Base-by-base conservation (phyloP, 2,113 vertebrate species). In the Paradoxurus hermaphroditus region DNA sequence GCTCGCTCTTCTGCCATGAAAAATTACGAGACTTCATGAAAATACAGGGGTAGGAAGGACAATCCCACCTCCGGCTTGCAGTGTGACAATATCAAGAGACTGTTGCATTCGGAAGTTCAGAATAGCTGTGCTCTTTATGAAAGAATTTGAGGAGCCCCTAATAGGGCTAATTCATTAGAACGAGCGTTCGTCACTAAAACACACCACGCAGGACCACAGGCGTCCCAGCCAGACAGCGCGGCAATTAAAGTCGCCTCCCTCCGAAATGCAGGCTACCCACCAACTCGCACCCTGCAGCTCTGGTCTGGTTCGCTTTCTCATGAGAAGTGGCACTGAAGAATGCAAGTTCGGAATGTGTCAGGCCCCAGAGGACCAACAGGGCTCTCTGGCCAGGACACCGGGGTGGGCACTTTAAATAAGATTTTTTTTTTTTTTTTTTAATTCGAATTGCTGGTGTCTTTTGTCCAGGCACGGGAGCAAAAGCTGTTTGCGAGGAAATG, bases 131-230 rank as follows among this genome's bases (percentile, higher is more conserved):
- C 94, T 95, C 67, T 97, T 95, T 90, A 72, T 77, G 93, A 97
- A 90, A 95, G 96, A 92, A 83, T 83, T 10, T 51, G 70, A 97
- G 94, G 90, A 91, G 89, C 70, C 68, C 3, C 56, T 97, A 97
- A 93, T 97, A 94, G 90, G 85, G 84, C 95, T 81, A 70, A 95
- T 97, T 98, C 82, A 0, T 97, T 91, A 97, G 98, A 94, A 97
- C 84, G 12, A 0, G 25, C 11, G 51, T 96, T 91, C 56, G 8
- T 97, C 97, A 73, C 97, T 95, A 95, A 97, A 97, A 95, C 96
- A 79, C 91, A 36, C 7, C 27, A 91, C 36, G 88, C 94, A 49
- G 89, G 93, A 90, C 89, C 3, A 67, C 90, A 98, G 97, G 75
- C 94, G 34, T 10, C 51, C 34, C 7, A 94, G 97, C 27, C 85